Conservation (phyloP, 2,888 invertebrate species). For the Panopea generosa region DNA sequence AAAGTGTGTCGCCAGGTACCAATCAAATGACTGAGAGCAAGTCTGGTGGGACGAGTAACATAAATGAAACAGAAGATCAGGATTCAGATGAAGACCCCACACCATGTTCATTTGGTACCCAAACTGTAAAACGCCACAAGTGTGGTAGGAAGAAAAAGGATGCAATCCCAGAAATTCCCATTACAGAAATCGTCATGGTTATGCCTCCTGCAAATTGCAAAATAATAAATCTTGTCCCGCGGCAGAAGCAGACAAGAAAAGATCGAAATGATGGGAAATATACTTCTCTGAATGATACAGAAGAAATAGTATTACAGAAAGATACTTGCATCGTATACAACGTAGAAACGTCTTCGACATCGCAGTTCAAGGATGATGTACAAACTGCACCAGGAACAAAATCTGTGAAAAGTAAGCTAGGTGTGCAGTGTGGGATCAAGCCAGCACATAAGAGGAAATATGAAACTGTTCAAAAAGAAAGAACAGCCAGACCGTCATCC, state of each 20-base stretch:
- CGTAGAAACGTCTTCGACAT: not conserved
- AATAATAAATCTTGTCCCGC: constrained; percentile 25
- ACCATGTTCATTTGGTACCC: not conserved
- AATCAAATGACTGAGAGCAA: no score
- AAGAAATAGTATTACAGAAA: constrained; percentile 9
- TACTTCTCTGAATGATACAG: constrained; percentile 4
- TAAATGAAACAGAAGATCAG: no score
- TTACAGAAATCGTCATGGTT: constrained; percentile 27
- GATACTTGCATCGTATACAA: not conserved
- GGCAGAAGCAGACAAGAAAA: constrained; percentile 11
- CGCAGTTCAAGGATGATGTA: not conserved
- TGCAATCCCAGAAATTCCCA: constrained; percentile 1
- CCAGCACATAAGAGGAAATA: no score
- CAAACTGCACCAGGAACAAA: no score
- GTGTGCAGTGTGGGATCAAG: no score
- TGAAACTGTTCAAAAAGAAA: no score
- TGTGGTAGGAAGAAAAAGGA: constrained; percentile 19
- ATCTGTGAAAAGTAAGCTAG: no score
- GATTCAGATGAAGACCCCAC: no score
- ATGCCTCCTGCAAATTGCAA: constrained; percentile 45
- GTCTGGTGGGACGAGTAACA: no score
- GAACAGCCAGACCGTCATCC: not conserved
- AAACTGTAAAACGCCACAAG: constrained; percentile 13
- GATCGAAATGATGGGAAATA: constrained; percentile 43
- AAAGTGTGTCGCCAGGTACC: no score